Evolutionary conservation across 2,888 invertebrate species (phyloP), one percentile per base, ranked within the genome.

Genomic region (Spicauda simplicius): DNA sequence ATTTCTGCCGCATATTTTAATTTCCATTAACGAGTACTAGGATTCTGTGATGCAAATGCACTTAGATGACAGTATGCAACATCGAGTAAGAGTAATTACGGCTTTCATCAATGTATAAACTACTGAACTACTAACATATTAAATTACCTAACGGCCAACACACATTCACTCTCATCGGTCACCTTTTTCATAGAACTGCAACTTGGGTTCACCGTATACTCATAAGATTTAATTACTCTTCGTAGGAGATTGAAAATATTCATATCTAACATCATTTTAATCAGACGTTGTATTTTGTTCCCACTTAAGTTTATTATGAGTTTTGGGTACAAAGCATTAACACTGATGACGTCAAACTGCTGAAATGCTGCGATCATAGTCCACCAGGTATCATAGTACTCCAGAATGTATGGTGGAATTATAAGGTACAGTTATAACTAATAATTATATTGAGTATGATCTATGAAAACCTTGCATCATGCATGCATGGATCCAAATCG

Each of bases 51-150:
- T 67, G 66, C 61, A 67, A 67, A 60, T 66, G 48, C 66, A 41
- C 30, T 45, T 56, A 61, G 61, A 61, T 67, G 66, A 60, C 66
- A 66, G 66, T 33, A 37, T 66, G 66, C 66, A 66, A 66, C 54
- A 55, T 66, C 48, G 50, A 61, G 66, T 66, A 66, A 66, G 60
- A 56, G 55, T 66, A 66, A 66, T 66, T 66, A 66, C 55, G 60
- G 66, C 60, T 66, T 66, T 66, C 66, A 66, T 66, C 59, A 66
- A 66, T 66, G 56, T 66, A 55, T 50, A 61, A 66, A 30, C 66
- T 60, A 66, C 55, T 66, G 66, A 66, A 60, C 66, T 55, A 66
- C 54, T 66, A 66, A 60, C 66, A 66, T 66, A 66, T 66, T 60
- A 66, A 59, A 66, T 66, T 66, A 66, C 66, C 48, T 66, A 59